Base-by-base conservation (phyloP, 2,113 vertebrate genomes). In the Cichladusa arquata region DNA sequence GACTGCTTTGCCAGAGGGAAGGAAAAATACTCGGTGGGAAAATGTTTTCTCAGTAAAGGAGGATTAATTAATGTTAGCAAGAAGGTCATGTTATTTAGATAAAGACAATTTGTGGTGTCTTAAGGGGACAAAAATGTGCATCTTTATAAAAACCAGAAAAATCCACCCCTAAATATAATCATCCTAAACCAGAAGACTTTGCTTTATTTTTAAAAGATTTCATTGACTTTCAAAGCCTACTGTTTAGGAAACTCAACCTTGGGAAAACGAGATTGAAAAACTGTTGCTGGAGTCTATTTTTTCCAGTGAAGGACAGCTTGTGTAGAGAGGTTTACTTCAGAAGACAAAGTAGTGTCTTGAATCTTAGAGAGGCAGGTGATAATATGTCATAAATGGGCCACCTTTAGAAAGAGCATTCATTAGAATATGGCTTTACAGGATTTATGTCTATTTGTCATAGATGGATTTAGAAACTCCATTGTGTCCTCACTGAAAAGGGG, bases 1-100 rank as follows among this genome's bases (percentile, higher is more conserved):
- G 67, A 58, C 34, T 91, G 40, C 18, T 84, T 96, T 96, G 81
- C 91, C 80, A 86, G 83, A 90, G 69, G 87, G 65, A 90, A 93
- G 51, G n/a, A 90, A 57, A 66, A 88, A 82, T 48, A 67, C 69
- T 65, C 56, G 24, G 36, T 82, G 58, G 70, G 24, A 90, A 88
- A 89, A 65, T 4, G 25, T 69, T 51, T 56, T 91, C 40, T 86
- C 48, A 88, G 28, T 71, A 85, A 78, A 16, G 12, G 44, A 92
- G 72, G 66, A 95, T 93, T 94, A 94, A 92, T 97, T 95, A 96
- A 82, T 36, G 64, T 85, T 93, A 90, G 36, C 33, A 77, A 70
- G 91, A 78, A 93, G 76, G 70, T 89, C 92, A 56, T 73, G 58
- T 82, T 92, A 81, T 87, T 93, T 87, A 93, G 80, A 92, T 85